These are phyloP conservation scores for Disparrhopalites patrizii DNA, from an alignment of 2,888 invertebrate genomes.

Conservation along the genomic window DNA sequence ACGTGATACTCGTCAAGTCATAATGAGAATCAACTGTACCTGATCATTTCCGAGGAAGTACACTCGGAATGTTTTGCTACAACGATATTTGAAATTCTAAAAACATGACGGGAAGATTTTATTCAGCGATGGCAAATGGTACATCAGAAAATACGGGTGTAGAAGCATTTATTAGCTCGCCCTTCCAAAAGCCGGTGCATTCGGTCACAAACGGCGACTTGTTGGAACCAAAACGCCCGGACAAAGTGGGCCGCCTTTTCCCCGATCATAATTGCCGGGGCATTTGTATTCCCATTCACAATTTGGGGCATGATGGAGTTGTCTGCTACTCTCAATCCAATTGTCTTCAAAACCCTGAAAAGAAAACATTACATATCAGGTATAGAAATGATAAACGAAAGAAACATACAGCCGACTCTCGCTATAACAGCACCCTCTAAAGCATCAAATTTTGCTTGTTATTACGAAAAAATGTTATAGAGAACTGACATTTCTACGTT, in stretches of 20 bases:
- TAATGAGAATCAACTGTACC: too few relatives aligned
- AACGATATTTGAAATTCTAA: too few relatives aligned
- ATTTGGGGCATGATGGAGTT: slow-evolving; percentile 1
- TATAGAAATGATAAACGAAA: neutral
- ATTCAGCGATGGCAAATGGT: neutral
- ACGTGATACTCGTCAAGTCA: too few relatives aligned
- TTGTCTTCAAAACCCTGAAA: neutral
- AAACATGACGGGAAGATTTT: neutral
- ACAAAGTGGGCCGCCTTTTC: neutral
- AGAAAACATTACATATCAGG: too few relatives aligned
- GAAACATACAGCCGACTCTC: neutral
- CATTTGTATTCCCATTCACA: slow-evolving; percentile 8
- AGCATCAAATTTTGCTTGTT: too few relatives aligned
- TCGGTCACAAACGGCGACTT: neutral
- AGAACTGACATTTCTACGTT: too few relatives aligned
- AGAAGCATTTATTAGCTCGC: neutral
- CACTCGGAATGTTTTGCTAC: too few relatives aligned
- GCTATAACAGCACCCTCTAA: too few relatives aligned
- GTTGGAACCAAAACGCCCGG: slow-evolving; percentile 5
- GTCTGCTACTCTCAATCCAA: neutral
- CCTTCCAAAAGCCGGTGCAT: neutral
- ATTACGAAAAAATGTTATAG: too few relatives aligned
- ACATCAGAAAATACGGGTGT: neutral
- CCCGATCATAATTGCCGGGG: slow-evolving; percentile 12
- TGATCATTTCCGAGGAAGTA: too few relatives aligned